Percentiles rank a stretch among this genome's conserved stretches.
Evolutionary conservation across 2,888 invertebrate genomes (phyloP).

Genomic region (Portevinia maculata): DNA sequence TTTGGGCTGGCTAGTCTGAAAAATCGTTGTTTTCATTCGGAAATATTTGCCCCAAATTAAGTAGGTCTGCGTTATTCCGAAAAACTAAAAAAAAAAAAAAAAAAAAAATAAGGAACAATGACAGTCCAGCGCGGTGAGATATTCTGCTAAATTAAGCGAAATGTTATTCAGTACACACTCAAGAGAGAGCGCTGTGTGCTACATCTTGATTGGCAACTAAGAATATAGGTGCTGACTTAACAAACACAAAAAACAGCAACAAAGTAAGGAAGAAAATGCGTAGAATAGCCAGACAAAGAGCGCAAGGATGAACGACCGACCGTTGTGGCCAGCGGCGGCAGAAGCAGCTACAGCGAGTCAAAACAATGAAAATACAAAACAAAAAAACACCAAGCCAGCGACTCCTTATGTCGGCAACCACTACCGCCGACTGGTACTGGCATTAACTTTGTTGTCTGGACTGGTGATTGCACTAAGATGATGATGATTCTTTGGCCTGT

Average conservation of each 20-base stretch:
- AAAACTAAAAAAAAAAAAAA: slow-evolving; percentile 8
- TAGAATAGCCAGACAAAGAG: slow-evolving; percentile 63
- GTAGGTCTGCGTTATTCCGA: too few species aligned
- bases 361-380: slow-evolving; percentile 62
- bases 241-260: neutral
- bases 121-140: slow-evolving; percentile 1
- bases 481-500: neutral
- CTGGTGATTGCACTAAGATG: slow-evolving; percentile 50
- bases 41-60: slow-evolving; percentile 24
- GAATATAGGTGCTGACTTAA: slow-evolving; percentile 16
- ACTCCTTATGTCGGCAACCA: slow-evolving; percentile 40
- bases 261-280: slow-evolving; percentile 56
- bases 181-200: neutral
- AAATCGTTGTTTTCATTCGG: neutral
- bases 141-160: slow-evolving; percentile 28
- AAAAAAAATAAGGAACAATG: slow-evolving; percentile 7
- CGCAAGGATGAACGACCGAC: slow-evolving; percentile 69
- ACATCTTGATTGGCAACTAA: slow-evolving; percentile 58
- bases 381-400: slow-evolving; percentile 33
- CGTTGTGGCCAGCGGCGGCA: slow-evolving; percentile 33
- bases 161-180: slow-evolving; percentile 12
- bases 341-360: slow-evolving; percentile 47
- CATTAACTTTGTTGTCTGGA: slow-evolving; percentile 67
- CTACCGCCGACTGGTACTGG: slow-evolving; percentile 26
- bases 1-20: too few species aligned